Percentiles rank a stretch among this genome's conserved stretches.
Conservation (phyloP, 53 echinoderm and acorn worm species). For the Hippasteria phrygiana region DNA sequence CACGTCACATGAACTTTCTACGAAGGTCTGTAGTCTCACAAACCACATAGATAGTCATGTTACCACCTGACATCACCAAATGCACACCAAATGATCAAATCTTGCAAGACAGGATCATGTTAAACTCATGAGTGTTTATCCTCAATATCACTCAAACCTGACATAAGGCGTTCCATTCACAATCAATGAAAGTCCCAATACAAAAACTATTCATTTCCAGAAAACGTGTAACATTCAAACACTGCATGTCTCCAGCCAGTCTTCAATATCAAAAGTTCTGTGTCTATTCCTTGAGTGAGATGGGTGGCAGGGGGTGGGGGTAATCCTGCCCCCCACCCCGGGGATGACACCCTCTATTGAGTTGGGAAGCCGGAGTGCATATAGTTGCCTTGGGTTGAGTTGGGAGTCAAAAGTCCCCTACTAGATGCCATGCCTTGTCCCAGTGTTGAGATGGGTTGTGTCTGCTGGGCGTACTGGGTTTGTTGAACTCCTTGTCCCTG, state of each 20-base stretch:
- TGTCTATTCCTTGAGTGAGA: slow-evolving; percentile 37
- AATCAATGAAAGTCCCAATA: background rate
- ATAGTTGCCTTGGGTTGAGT: slow-evolving; percentile 66
- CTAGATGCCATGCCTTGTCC: slow-evolving; percentile 50
- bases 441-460: slow-evolving; percentile 48
- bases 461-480: slow-evolving; percentile 60
- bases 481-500: slow-evolving; percentile 54
- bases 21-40: background rate
- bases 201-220: background rate
- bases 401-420: slow-evolving; percentile 54
- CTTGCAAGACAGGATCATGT: background rate
- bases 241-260: background rate
- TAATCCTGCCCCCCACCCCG: slow-evolving; percentile 48
- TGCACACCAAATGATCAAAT: background rate
- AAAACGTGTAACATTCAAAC: background rate
- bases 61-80: background rate
- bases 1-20: background rate
- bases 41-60: background rate
- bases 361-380: slow-evolving; percentile 72
- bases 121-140: background rate
- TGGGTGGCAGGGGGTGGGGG: slow-evolving; percentile 12
- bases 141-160: background rate
- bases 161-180: slow-evolving; percentile 6
- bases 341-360: slow-evolving; percentile 49
- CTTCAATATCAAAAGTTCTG: slow-evolving; percentile 58